These are phyloP conservation scores for Siderastrea siderea DNA, from an alignment of 92 coral and sea anemone genomes.

Conservation along the genomic window DNA sequence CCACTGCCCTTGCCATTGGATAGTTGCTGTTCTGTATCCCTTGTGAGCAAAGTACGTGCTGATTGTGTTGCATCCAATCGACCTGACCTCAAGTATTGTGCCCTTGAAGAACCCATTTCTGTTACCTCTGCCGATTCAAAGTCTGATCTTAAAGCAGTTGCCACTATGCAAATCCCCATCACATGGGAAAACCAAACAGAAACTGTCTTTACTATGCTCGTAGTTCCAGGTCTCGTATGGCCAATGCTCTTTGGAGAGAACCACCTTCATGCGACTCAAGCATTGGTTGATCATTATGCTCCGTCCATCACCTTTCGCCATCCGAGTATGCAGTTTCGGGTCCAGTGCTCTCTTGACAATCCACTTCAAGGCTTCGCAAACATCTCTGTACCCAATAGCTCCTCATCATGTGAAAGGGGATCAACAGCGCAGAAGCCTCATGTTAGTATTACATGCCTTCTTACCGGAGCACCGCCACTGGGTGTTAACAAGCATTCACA, in stretches of 20 bases:
- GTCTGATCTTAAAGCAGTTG: slow-evolving; percentile 45
- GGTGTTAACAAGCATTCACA: slow-evolving; percentile 29
- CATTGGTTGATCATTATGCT: slow-evolving; percentile 63
- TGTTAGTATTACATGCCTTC: slow-evolving; percentile 61
- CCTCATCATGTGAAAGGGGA: slow-evolving; percentile 9
- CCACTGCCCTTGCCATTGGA: slow-evolving; percentile 41
- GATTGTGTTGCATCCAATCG: slow-evolving; percentile 43
- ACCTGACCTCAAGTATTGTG: slow-evolving; percentile 33
- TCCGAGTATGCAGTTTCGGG: slow-evolving; percentile 46
- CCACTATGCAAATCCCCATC: slow-evolving; percentile 64
- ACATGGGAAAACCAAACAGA: slow-evolving; percentile 52
- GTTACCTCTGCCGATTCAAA: slow-evolving; percentile 59
- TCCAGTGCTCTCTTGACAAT: slow-evolving; percentile 38
- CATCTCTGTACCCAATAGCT: not conserved
- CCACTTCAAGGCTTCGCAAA: slow-evolving; percentile 35
- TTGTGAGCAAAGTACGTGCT: slow-evolving; percentile 59
- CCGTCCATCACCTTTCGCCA: slow-evolving; percentile 54
- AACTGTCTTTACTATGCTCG: slow-evolving; percentile 59
- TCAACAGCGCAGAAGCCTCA: slow-evolving; percentile 31
- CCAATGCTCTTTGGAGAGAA: slow-evolving; percentile 74
- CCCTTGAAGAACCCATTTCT: slow-evolving; percentile 41
- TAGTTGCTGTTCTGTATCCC: slow-evolving; percentile 71
- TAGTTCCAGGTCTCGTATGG: slow-evolving; percentile 69
- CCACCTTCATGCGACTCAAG: slow-evolving; percentile 66
- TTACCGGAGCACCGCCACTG: slow-evolving; percentile 48